Evolutionary conservation across 2,113 vertebrate genomes (phyloP), one percentile per base, ranked within the genome.

Genomic region (Xyliphius kryptos): DNA sequence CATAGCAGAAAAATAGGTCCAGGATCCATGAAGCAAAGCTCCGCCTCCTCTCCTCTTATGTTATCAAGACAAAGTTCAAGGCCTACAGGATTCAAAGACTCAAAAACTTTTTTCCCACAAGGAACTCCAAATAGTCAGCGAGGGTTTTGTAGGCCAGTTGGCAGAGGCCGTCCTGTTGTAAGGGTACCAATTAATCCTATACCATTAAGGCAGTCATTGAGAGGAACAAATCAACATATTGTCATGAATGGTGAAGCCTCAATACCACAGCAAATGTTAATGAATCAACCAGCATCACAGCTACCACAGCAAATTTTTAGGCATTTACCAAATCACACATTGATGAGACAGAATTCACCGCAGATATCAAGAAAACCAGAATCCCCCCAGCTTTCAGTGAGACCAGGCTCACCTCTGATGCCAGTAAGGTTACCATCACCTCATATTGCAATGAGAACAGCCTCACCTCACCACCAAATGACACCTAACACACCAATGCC

Each of bases 131-230:
- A 43, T 63, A 10, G 53, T 3, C 80, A 83, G 73, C 73, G 79
- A 67, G 76, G 76, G 52, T 85, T 85, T 68, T 83, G 74, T 36
- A 83, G 84, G 76, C 86, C 86, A 62, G 74, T 89, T 44, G 86
- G 87, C 3, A 80, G 86, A 72, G 89, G 86, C 5, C 89, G 85
- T 9, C 83, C 87, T 2, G 72, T 89, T 17, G 83, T 89, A 2
- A 83, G 81, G 32, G 82, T 86, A 80, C 73, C 85, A 53, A 85
- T 82, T 73, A 87, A 69, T 20, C 80, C 83, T 54, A 48, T 79
- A 73, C 79, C 68, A 43, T 67, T 76, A 14, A 80, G 82, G 48
- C 87, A 88, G 60, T 83, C 86, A 55, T 71, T 87, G 38, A 82
- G 76, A 67, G 74, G 65, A 16, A 40, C 67, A 66, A 66, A 50